Percentiles rank a stretch among this genome's conserved stretches.
phyloP scores from a whole-genome alignment of 2,888 invertebrate species.

The Archips crataeganus region DNA sequence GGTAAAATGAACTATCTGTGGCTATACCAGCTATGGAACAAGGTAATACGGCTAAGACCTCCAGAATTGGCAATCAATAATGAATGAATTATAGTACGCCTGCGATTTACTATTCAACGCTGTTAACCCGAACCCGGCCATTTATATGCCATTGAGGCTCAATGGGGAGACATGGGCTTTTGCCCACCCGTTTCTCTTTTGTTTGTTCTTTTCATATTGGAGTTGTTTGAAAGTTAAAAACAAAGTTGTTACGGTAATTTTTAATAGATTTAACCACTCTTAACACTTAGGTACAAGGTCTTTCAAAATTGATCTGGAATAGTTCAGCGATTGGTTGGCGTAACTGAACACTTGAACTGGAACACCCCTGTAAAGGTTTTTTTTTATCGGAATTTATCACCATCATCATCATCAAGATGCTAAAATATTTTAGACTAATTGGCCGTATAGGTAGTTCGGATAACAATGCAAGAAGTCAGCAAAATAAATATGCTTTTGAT shows the following conservation, averaged over 20 bases:
- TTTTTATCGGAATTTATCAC: no score
- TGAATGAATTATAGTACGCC: conserved; percentile 40
- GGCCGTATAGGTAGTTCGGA: no score
- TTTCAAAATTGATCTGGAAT: no score
- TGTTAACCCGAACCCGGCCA: not conserved
- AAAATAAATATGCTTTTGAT: no score
- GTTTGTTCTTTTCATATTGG: conserved; percentile 3
- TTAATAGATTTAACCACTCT: no score
- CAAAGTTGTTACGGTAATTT: not conserved
- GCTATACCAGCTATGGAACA: not conserved
- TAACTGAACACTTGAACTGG: no score
- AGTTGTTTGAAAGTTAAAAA: not conserved
- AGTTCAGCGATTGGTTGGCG: no score
- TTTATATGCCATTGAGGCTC: conserved; percentile 6
- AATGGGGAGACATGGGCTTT: conserved; percentile 10
- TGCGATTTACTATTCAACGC: conserved; percentile 30
- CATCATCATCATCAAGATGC: no score
- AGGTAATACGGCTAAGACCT: conserved; percentile 41
- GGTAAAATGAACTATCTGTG: conserved; percentile 2
- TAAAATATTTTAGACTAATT: no score
- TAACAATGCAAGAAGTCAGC: no score
- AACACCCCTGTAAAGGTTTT: no score
- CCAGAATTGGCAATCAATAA: conserved; percentile 42
- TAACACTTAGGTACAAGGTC: no score
- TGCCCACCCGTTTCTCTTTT: conserved; percentile 2